These are phyloP conservation scores for Oscheius myriophilus DNA, from an alignment of 2,888 invertebrate genomes.

Conservation along the genomic window DNA sequence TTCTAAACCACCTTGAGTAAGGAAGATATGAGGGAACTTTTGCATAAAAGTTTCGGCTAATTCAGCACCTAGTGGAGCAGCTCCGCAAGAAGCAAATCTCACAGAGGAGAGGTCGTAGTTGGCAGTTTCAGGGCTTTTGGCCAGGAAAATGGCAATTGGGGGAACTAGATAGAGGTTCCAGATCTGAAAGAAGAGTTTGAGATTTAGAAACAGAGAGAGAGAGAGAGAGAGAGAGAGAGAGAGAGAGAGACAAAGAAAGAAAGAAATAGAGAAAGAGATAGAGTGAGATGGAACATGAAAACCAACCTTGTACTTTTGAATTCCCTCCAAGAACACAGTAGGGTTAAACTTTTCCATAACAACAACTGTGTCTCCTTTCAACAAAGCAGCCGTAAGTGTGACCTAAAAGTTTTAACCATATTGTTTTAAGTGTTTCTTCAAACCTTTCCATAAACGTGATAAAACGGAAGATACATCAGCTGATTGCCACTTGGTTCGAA, in stretches of 20 bases:
- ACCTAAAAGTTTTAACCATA: background rate
- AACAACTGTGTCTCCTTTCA: slow-evolving; percentile 11
- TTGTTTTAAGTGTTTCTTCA: background rate
- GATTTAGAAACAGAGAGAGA: background rate
- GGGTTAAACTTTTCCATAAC: slow-evolving; percentile 10
- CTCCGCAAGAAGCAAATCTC: slow-evolving; percentile 58
- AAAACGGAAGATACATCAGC: slow-evolving; percentile 22
- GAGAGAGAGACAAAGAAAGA: background rate
- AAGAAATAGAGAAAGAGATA: background rate
- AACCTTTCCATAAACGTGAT: slow-evolving; percentile 21
- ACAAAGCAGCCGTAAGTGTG: slow-evolving; percentile 6
- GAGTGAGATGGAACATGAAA: background rate
- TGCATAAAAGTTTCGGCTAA: slow-evolving; percentile 45
- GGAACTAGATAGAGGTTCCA: slow-evolving; percentile 81
- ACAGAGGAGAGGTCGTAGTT: slow-evolving; percentile 83
- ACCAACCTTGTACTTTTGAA: slow-evolving; percentile 10
- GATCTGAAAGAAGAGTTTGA: slow-evolving; percentile 74
- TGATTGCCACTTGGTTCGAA: background rate
- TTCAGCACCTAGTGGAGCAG: slow-evolving; percentile 59
- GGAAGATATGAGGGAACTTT: slow-evolving; percentile 14
- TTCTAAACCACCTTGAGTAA: slow-evolving; percentile 18
- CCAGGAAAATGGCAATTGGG: slow-evolving; percentile 82
- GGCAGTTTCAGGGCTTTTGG: slow-evolving; percentile 78
- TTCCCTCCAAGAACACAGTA: slow-evolving; percentile 9
- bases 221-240: background rate